phyloP scores from a whole-genome alignment of 1,140 invertebrate genomes.

The fruit fly (Drosophila melanogaster) region DNA sequence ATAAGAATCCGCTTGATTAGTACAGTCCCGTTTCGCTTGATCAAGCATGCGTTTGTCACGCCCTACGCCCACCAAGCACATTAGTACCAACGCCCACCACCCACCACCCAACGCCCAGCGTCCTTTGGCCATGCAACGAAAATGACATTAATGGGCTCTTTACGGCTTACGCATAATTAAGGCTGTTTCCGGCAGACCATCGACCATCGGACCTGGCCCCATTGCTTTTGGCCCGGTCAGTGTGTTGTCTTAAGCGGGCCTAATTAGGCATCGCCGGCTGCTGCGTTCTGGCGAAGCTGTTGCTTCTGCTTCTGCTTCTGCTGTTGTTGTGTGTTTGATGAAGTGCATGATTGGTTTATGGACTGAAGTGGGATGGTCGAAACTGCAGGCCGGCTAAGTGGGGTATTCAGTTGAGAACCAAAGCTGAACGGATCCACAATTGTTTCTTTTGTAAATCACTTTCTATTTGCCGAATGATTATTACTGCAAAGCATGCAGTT shows the following conservation, averaged over 20 bases:
- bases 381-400: not conserved
- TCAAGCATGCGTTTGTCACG: constrained; percentile 11
- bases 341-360: constrained; percentile 71
- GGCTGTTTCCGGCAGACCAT: constrained; percentile 37
- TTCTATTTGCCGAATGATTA: too few relatives aligned
- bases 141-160: constrained; percentile 74
- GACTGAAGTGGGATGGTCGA: constrained; percentile 6
- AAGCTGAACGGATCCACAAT: too few relatives aligned
- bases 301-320: constrained; percentile 34
- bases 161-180: constrained; percentile 75
- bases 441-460: too few relatives aligned
- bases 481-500: not conserved
- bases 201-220: constrained; percentile 9
- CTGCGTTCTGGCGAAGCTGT: constrained; percentile 11
- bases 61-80: not conserved
- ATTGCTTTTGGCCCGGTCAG: constrained; percentile 22
- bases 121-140: constrained; percentile 39
- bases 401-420: too few relatives aligned
- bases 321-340: constrained; percentile 36
- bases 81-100: too few relatives aligned
- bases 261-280: constrained; percentile 58
- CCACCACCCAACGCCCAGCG: not conserved
- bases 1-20: constrained; percentile 10
- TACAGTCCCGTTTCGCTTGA: too few relatives aligned
- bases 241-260: constrained; percentile 70